Conservation (phyloP, 2,113 vertebrate genomes). For the Camelus bactrianus region DNA sequence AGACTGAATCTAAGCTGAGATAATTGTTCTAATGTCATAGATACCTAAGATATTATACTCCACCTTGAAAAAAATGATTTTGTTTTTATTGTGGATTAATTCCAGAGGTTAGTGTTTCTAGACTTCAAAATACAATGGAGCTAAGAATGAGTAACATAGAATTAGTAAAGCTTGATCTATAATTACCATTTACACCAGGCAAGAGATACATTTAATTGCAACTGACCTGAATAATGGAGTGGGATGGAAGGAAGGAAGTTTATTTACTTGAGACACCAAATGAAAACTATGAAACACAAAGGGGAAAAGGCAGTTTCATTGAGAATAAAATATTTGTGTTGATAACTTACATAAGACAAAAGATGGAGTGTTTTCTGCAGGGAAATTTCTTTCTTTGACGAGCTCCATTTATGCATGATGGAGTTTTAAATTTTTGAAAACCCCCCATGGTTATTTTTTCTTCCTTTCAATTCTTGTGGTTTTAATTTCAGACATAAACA, state of each 20-base stretch:
- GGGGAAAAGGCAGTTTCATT: constrained; percentile 83
- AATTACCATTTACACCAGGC: constrained; percentile 59
- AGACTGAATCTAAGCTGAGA: neutral
- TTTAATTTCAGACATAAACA: constrained; percentile 90
- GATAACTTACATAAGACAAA: constrained; percentile 93
- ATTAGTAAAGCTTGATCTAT: constrained; percentile 63
- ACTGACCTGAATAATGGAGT: constrained; percentile 75
- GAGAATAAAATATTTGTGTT: constrained; percentile 91
- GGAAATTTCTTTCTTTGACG: constrained; percentile 92
- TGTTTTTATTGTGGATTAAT: constrained; percentile 9
- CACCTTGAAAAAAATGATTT: neutral
- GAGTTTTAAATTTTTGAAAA: constrained; percentile 93
- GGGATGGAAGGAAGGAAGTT: neutral
- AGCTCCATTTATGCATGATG: constrained; percentile 91
- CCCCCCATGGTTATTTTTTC: constrained; percentile 89
- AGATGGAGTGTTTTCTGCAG: constrained; percentile 91
- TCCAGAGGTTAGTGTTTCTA: constrained; percentile 30
- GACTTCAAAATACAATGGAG: constrained; percentile 25
- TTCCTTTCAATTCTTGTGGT: constrained; percentile 83
- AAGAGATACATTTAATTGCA: constrained; percentile 75
- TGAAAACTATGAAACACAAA: constrained; percentile 82
- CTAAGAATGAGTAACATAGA: constrained; percentile 46
- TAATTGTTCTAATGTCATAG: neutral
- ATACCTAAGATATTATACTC: neutral
- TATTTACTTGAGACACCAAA: constrained; percentile 80